phyloP scores from a whole-genome alignment of 1,140 invertebrate species.

The Drosophila albomicans region DNA sequence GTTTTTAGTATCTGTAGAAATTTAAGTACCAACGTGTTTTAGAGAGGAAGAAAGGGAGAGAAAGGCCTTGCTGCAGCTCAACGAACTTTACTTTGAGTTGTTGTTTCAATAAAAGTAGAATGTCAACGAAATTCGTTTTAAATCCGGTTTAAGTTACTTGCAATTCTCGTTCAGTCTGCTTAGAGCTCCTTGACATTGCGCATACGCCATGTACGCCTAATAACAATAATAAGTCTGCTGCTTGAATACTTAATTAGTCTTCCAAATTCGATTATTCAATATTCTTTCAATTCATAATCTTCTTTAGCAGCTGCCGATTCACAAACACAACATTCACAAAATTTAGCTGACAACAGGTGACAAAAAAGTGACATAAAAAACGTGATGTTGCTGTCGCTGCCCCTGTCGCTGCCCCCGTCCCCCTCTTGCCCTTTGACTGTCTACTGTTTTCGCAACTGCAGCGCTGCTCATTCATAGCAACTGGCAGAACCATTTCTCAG shows the following conservation, averaged over 20 bases:
- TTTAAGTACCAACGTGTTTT: not conserved
- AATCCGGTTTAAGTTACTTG: slow-evolving; percentile 9
- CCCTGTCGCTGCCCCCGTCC: slow-evolving; percentile 25
- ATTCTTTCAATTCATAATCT: slow-evolving; percentile 10
- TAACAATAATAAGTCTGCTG: slow-evolving; percentile 8
- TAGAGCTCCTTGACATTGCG: slow-evolving; percentile 6
- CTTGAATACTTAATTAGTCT: slow-evolving; percentile 29
- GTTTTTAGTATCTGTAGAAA: slow-evolving; percentile 5
- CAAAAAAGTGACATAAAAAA: slow-evolving; percentile 24
- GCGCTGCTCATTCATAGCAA: slow-evolving; percentile 10
- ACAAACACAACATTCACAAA: not conserved
- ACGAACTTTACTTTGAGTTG: not conserved
- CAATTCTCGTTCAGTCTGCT: not conserved
- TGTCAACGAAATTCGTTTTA: not conserved
- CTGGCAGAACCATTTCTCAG: slow-evolving; percentile 12
- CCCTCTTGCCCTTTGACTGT: slow-evolving; percentile 6
- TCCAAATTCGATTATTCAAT: not conserved
- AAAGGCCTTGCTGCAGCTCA: not conserved
- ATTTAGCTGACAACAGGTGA: not conserved
- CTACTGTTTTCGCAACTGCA: slow-evolving; percentile 2
- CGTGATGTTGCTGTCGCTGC: slow-evolving; percentile 46
- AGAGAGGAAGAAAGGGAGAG: not conserved
- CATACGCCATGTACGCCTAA: slow-evolving; percentile 9
- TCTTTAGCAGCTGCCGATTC: slow-evolving; percentile 32
- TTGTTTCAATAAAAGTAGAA: not conserved